Evolutionary conservation across 2,113 vertebrate genomes (phyloP).

Genomic region (Hypocryptadius cinnamomeus): DNA sequence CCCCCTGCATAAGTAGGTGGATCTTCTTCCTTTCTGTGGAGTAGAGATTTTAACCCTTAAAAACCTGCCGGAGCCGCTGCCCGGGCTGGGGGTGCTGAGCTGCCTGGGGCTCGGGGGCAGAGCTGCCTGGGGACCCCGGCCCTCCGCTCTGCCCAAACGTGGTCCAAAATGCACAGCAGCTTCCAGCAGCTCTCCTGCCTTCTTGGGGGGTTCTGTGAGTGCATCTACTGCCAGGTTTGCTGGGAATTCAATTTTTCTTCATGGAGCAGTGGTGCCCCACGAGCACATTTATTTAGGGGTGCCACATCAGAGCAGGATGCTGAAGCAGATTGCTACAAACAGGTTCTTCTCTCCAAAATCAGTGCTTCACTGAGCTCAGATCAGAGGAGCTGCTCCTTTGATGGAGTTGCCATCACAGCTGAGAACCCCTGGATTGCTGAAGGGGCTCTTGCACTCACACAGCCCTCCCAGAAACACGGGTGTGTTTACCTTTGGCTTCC

Average conservation of each 20-base stretch:
- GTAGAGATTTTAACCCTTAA: not conserved
- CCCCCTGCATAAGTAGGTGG: slow-evolving; percentile 97
- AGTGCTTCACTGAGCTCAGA: not conserved
- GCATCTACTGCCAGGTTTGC: not conserved
- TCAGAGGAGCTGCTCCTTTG: not conserved
- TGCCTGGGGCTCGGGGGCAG: not conserved
- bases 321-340: not conserved
- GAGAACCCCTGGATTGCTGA: not conserved
- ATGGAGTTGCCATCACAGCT: not conserved
- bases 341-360: not conserved
- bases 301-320: not conserved
- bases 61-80: not conserved
- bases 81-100: not conserved
- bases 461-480: not conserved
- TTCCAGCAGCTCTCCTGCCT: not conserved
- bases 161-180: not conserved
- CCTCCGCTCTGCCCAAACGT: rapidly evolving
- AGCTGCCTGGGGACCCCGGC: not conserved
- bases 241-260: not conserved
- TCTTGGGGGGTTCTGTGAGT: not conserved
- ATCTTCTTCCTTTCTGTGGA: not conserved
- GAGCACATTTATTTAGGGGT: not conserved
- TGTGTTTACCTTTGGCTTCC: not conserved
- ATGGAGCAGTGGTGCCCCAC: not conserved
- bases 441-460: not conserved